Evolutionary conservation across 2,113 vertebrate genomes (phyloP), one percentile per base, ranked within the genome.

Genomic region (Tympanuchus pallidicinctus): DNA sequence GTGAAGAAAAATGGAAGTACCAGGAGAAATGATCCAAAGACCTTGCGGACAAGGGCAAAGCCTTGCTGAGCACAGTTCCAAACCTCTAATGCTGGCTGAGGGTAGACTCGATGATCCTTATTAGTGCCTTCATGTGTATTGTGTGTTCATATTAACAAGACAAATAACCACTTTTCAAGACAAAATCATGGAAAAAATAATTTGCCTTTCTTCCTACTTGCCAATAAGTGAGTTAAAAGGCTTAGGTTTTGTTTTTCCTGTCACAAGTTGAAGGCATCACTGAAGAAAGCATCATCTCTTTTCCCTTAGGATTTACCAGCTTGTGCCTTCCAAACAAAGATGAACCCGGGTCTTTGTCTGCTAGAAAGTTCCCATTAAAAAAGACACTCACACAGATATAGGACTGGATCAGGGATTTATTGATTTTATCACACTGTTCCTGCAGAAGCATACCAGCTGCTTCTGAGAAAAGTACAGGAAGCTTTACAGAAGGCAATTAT

Each of bases 401-500:
- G 69, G 65, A 43, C 52, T 43, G 80, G 34, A 25, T 40, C 4
- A 8, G 79, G 65, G 25, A 20, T 88, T 71, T 72, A 91, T 74
- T 10, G 57, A 89, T 89, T 77, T 91, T 71, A 65, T 82, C 79
- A 38, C 15, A 20, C 34, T 47, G 42, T 17, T 79, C 47, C 89
- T 94, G 85, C 47, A 92, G 82, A 78, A 89, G 61, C 22, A 43
- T 32, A 61, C 34, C 91, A 96, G 91, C 91, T 95, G 93, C 69
- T 88, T 71, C 61, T 81, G 69, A 81, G 79, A 11, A 61, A 90
- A 67, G 92, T 18, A 50, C 85, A 94, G 89, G 91, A 93, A 95
- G 70, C 88, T 48, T 59, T 65, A 75, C 30, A 92, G 91, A 90
- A 94, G 79, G 88, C 88, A 94, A 92, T 94, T 93, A 95, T 22